These are phyloP conservation scores for Oreotrochilus melanogaster DNA, from an alignment of 2,113 vertebrate species.

Conservation along the genomic window DNA sequence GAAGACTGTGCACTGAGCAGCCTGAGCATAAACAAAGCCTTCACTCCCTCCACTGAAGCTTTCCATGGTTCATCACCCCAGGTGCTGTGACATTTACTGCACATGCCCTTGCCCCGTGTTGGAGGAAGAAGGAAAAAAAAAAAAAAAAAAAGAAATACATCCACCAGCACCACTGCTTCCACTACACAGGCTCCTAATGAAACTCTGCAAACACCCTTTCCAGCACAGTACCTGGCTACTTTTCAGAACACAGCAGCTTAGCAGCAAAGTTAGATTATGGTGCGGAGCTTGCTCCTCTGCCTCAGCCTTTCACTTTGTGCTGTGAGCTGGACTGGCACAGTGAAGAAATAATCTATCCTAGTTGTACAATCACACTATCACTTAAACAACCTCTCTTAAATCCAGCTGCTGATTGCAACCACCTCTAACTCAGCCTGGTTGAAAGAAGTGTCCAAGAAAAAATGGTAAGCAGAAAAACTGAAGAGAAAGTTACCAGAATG, in stretches of 20 bases:
- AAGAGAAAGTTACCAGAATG: neutral
- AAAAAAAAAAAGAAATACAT: neutral
- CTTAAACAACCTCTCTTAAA: constrained; percentile 31
- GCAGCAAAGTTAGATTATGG: neutral
- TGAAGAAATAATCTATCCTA: neutral
- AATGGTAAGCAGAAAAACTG: neutral
- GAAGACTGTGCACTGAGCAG: neutral
- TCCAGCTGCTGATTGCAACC: neutral
- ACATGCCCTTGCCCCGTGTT: neutral
- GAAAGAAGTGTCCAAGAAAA: neutral
- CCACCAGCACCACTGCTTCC: neutral
- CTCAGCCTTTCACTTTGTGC: fast-evolving
- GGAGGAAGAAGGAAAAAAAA: neutral
- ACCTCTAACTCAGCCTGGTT: neutral
- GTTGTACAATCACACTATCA: neutral
- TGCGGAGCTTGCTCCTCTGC: neutral
- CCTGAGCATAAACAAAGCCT: neutral
- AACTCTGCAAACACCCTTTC: neutral
- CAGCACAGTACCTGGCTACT: neutral
- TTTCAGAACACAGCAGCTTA: neutral
- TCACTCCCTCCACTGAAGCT: neutral
- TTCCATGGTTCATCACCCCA: neutral
- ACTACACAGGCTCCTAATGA: neutral
- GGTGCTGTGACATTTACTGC: neutral
- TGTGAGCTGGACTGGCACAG: fast-evolving